Base-by-base conservation (phyloP, 2,797 vertebrate genomes). In the Silurus lanzhouensis region DNA sequence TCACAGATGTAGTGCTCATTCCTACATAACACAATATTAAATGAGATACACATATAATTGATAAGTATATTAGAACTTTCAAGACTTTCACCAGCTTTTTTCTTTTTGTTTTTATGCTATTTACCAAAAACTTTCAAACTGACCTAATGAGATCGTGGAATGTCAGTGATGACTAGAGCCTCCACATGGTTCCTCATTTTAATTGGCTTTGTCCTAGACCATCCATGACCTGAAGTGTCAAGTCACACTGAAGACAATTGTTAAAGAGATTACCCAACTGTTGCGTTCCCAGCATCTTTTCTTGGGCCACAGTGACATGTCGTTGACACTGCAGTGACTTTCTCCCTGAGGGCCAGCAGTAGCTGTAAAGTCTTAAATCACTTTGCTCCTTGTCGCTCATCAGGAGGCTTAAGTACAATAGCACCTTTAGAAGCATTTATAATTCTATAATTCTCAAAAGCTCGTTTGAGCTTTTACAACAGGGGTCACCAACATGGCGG, bases 251-350 rank as follows among this genome's bases (percentile, higher is more conserved):
- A 85, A 17, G 60, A 25, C 63, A 71, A 81, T 75, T 84, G 68
- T 88, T 55, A 60, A 75, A 70, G 71, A 83, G 85, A 85, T 89
- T 81, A 84, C 13, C 72, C 44, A 83, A 83, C 81, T 82, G 71
- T 78, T 77, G 63, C 71, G 22, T 80, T 67, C 81, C 79, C 46
- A 7, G 52, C 84, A 76, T 90, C 76, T 85, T 88, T 74, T 75
- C 70, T 68, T 83, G 84, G 66, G 52, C 61, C 55, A 78, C 44
- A n/a, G 67, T 80, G 79, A 85, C 83, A 68, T 48, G 58, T 78
- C 63, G 74, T 78, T 87, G 63, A 52, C 83, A 72, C 86, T 52
- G 83, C 81, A 38, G 66, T 80, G 83, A 85, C 46, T 64, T 1
- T 52, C 38, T 74, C 27, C 86, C 58, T 17, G 60, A 71, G 67